phyloP scores from a whole-genome alignment of 2,113 vertebrate genomes.

The Ornithorhynchus anatinus region DNA sequence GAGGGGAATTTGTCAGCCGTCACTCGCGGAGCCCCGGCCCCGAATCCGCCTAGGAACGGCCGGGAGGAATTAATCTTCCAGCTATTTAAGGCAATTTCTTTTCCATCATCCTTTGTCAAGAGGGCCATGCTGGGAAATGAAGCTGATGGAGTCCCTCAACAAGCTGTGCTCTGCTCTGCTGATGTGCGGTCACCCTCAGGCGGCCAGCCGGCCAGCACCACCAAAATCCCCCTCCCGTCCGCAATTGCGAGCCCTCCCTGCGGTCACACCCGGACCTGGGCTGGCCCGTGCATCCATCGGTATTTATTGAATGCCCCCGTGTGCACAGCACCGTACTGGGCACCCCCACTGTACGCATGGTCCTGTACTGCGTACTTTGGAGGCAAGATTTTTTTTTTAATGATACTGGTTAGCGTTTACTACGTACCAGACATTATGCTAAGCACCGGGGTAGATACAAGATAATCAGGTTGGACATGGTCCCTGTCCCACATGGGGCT shows the following conservation, averaged over 20 bases:
- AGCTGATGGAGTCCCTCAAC: conserved; percentile 51
- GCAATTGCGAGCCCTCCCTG: not conserved
- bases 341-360: too few species aligned
- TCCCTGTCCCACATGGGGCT: too few species aligned
- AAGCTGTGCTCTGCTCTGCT: conserved; percentile 11
- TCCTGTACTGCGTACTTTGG: too few species aligned
- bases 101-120: conserved; percentile 59
- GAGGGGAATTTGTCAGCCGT: conserved; percentile 43
- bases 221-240: not conserved
- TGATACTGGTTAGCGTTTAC: too few species aligned
- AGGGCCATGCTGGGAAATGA: conserved; percentile 43
- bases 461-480: too few species aligned
- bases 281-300: too few species aligned
- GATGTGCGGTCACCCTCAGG: not conserved
- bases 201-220: not conserved
- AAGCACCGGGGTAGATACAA: too few species aligned
- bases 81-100: conserved; percentile 60
- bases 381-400: too few species aligned
- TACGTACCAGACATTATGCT: too few species aligned
- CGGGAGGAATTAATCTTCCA: conserved; percentile 53
- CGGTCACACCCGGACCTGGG: too few species aligned
- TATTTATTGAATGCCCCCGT: too few species aligned
- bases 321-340: too few species aligned
- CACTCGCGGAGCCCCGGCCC: conserved; percentile 34
- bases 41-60: conserved; percentile 22